These are phyloP conservation scores for Synergus umbraculus DNA, from an alignment of 2,888 invertebrate genomes.

Conservation along the genomic window DNA sequence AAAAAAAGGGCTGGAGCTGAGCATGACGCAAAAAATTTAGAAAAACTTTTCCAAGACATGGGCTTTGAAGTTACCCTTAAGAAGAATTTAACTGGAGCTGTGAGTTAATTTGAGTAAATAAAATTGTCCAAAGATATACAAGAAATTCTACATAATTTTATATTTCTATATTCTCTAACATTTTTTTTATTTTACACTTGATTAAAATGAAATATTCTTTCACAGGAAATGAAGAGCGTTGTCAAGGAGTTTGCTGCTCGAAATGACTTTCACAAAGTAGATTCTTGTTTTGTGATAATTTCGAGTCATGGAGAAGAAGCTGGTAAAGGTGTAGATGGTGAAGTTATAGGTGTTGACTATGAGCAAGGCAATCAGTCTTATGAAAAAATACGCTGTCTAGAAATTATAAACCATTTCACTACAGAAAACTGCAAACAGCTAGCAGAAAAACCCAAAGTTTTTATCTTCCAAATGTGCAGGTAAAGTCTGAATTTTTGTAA, in stretches of 20 bases:
- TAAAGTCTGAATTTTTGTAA: conserved; percentile 34
- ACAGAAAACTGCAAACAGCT: conserved; percentile 76
- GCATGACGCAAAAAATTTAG: conserved; percentile 67
- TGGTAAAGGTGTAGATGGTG: conserved; percentile 58
- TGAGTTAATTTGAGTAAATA: conserved; percentile 49
- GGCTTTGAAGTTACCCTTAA: conserved; percentile 66
- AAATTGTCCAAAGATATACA: neutral
- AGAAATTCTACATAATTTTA: neutral
- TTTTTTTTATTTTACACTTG: too few species aligned
- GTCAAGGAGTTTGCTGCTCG: conserved; percentile 63
- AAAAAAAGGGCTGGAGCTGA: conserved; percentile 58
- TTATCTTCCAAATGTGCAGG: conserved; percentile 81
- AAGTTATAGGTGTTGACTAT: conserved; percentile 66
- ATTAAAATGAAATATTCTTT: conserved; percentile 18
- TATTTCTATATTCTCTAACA: too few species aligned
- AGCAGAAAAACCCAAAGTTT: conserved; percentile 80
- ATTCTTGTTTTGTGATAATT: conserved; percentile 72
- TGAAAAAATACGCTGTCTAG: conserved; percentile 61
- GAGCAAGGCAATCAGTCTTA: conserved; percentile 36
- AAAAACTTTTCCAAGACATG: conserved; percentile 69
- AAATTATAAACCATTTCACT: conserved; percentile 76
- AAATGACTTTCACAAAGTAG: conserved; percentile 62
- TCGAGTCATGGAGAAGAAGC: conserved; percentile 69
- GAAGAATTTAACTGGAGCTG: conserved; percentile 64
- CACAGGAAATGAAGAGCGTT: conserved; percentile 63